Base-by-base conservation (phyloP, 2,113 vertebrate species). In the Lepisosteus oculatus region DNA sequence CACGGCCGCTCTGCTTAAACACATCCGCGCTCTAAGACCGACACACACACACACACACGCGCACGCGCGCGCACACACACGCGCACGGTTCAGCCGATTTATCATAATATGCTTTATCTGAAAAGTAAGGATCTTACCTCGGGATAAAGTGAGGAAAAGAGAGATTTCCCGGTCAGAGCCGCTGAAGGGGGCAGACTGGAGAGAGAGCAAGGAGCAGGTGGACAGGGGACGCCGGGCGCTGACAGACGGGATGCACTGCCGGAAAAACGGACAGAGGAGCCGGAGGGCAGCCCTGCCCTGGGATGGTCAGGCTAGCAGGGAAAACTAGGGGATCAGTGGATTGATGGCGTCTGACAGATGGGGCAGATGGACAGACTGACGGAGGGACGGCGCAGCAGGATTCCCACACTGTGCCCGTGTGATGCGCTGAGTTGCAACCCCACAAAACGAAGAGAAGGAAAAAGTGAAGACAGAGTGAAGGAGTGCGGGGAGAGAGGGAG, bases 81-180 rank as follows among this genome's bases (percentile, higher is more conserved):
- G 79, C 83, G 86, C 83, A 78, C 81, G 87, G 90, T 90, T 92
- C 87, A 92, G 89, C 88, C 89, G 90, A 89, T 91, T 91, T 90
- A 88, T 89, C 86, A 88, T 90, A 90, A 93, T 90, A 89, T 92
- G 89, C 88, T 92, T 91, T 89, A 90, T 92, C 89, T 90, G 85
- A 90, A 90, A 87, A 84, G 81, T 88, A 89, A 88, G 91, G 87
- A 86, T 89, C 91, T 93, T 91, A 93, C 87, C 91, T 91, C 86
- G 83, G 86, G 83, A 92, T 92, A 92, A 92, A 92, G 86, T 85
- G 88, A 87, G 88, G 86, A 92, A 90, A 89, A 85, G 84, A 88
- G 83, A 82, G 83, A 90, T 90, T 90, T 86, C 86, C 84, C 82
- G 29, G 29, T 87, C 88, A 90, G 89, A 92, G 81, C 88, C 85